Evolutionary conservation across 2,113 vertebrate genomes (phyloP), one percentile per base, ranked within the genome.

Genomic region (Gnathonemus longibarbis): DNA sequence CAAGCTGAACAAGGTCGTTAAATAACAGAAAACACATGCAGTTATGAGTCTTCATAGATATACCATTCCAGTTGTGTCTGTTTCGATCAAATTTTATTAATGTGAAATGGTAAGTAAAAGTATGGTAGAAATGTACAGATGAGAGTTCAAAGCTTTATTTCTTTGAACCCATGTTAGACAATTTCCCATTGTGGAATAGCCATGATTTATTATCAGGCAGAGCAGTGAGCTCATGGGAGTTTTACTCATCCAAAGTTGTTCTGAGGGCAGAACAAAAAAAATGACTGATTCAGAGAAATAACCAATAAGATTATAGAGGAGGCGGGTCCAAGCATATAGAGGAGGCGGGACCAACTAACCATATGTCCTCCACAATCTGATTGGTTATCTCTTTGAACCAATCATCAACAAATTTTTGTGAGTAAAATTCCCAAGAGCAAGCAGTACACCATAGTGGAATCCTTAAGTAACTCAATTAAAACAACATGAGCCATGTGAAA

Each of bases 171-270:
- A 4, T 53, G 56, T 90, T 49, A 89, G 2, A 27, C 77, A 35
- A 46, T 84, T 84, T 88, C 46, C 66, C 86, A 89, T 58, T 87
- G 89, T 50, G n/a, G 62, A 35, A 27, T n/a, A 48, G 21, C 21
- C 24, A 49, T 13, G 2, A 3, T 86, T 50, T 86, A 48, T 85
- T 49, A 49, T 1, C 52, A 84, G 15, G 2, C 84, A 9, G 46
- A 85, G 21, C 19, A 85, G 39, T 85, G 7, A n/a, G 8, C 84
- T 86, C 7, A 62, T n/a, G 56, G 24, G 56, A 62, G 24, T n/a
- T 58, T 58, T 24, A 58, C 6, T n/a, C 56, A n/a, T 9, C 6
- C 6, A 62, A 62, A 62, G 19, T 58, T 58, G 56, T 58, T 8
- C 56, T 58, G 19, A 58, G 21, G 56, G 56, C 56, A 58, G 56